Evolutionary conservation across 2,797 vertebrate genomes (phyloP), one percentile per base, ranked within the genome.

Genomic region (Aythya fuligula): DNA sequence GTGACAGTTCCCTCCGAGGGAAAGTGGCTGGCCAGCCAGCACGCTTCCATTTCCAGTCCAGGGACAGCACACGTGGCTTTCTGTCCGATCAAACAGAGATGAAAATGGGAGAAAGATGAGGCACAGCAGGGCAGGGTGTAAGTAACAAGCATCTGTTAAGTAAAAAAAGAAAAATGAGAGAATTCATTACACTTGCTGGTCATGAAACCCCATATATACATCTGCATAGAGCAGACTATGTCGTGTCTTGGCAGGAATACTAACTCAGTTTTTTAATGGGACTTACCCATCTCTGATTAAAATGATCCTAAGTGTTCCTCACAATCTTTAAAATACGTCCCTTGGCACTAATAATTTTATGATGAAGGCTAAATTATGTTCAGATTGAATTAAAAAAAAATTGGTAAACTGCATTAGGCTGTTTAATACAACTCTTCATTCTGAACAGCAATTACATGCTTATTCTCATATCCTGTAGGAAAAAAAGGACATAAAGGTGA

Each of bases 361-460:
- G 70, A 88, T 84, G 74, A 94, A 93, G 30, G 57, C 53, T 79
- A 85, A 91, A 94, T 88, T 82, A 91, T 36, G 49, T 79, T 87
- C 67, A 7, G 1, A 95, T 79, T 2, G 7, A 95, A 96, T 94
- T 73, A 27, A 61, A 32, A 61, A 49, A 64, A 93, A 91, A 78
- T 11, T 76, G n/a, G 73, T 30, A 94, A 96, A 94, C 64, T 89
- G 57, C 75, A 94, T 95, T 85, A 96, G 57, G 71, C 53, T 88
- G 34, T 41, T 94, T 85, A 76, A 85, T 74, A 88, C 67, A 91
- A 94, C 91, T 28, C n/a, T 54, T 91, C 56, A 38, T 61, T 93
- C 74, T 79, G 64, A 91, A 54, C 56, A 85, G 87, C 71, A 76
- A 67, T 51, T 79, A 60, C 57, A 57, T 66, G 49, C 70, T 93